These are phyloP conservation scores for Speoplatyrhinus poulsoni DNA, from an alignment of 2,113 vertebrate species.

Conservation along the genomic window DNA sequence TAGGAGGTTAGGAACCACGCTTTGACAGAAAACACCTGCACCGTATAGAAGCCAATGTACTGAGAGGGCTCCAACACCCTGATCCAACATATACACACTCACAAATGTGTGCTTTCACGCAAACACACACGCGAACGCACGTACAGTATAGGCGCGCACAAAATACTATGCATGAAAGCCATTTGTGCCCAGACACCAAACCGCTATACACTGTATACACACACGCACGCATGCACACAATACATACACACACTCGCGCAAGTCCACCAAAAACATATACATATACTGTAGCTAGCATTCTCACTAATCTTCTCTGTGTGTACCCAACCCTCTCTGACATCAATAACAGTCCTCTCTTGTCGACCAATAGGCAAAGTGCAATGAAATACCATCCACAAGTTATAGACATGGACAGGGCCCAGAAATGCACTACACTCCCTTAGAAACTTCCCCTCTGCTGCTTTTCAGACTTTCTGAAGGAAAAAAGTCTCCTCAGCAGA, in stretches of 20 bases:
- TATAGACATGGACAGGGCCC: slow-evolving; percentile 67
- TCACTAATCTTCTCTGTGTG: slow-evolving; percentile 59
- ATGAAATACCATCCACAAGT: slow-evolving; percentile 61
- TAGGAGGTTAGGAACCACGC: slow-evolving; percentile 63
- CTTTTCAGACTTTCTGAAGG: slow-evolving; percentile 53
- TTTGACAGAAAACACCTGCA: slow-evolving; percentile 74
- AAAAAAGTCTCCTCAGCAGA: slow-evolving; percentile 49
- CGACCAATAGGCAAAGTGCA: slow-evolving; percentile 56
- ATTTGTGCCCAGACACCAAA: slow-evolving; percentile 24
- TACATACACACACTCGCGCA: slow-evolving; percentile 7
- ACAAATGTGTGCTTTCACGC: slow-evolving; percentile 61
- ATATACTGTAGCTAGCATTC: slow-evolving; percentile 27
- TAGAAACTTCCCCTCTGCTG: slow-evolving; percentile 58
- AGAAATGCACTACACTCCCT: slow-evolving; percentile 66
- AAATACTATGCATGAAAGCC: slow-evolving; percentile 27
- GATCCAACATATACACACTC: slow-evolving; percentile 63
- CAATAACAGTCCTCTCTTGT: slow-evolving; percentile 52
- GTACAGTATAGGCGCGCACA: slow-evolving; percentile 24
- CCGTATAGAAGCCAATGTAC: slow-evolving; percentile 49
- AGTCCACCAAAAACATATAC: slow-evolving; percentile 6
- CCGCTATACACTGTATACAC: neutral
- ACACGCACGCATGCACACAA: slow-evolving; percentile 8
- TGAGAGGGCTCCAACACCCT: slow-evolving; percentile 49
- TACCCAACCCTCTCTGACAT: slow-evolving; percentile 33
- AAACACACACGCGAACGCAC: slow-evolving; percentile 37